Evolutionary conservation across 2,797 vertebrate genomes (phyloP).

Genomic region (Notoglanidium macrostoma): DNA sequence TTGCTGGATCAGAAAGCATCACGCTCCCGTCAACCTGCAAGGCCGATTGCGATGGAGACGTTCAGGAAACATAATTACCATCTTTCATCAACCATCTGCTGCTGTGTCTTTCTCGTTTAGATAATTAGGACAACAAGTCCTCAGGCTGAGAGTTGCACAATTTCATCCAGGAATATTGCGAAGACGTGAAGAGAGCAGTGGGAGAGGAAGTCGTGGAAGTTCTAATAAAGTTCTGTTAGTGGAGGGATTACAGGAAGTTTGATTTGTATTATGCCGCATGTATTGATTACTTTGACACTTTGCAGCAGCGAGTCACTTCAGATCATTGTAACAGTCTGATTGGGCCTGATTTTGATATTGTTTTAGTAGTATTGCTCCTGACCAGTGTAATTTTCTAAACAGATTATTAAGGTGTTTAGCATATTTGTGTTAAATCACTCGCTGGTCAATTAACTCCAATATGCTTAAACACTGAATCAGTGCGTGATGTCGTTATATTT

Average conservation of each 20-base stretch:
- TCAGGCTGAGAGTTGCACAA: neutral
- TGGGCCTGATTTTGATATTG: neutral
- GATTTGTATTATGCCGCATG: neutral
- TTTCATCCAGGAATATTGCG: neutral
- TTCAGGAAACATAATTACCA: constrained; percentile 26
- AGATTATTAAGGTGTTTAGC: neutral
- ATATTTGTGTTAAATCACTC: neutral
- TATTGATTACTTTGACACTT: neutral
- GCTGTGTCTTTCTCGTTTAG: constrained; percentile 6
- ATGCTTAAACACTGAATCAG: neutral
- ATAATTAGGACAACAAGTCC: constrained; percentile 33
- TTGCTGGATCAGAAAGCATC: neutral
- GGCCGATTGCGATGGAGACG: neutral
- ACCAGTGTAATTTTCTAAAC: neutral
- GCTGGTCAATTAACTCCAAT: neutral
- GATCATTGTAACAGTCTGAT: neutral
- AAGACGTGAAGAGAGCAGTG: neutral
- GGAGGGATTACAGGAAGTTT: neutral
- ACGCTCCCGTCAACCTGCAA: neutral
- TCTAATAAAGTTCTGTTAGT: neutral
- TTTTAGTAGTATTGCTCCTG: neutral
- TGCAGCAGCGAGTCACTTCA: neutral
- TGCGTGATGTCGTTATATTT: neutral
- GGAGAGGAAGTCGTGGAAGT: neutral
- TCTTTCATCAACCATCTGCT: constrained; percentile 31